Percentiles rank a stretch among this genome's conserved stretches.
These are phyloP conservation scores for Trachymyrmex septentrionalis DNA, from an alignment of 1,140 invertebrate genomes.

Conservation along the genomic window DNA sequence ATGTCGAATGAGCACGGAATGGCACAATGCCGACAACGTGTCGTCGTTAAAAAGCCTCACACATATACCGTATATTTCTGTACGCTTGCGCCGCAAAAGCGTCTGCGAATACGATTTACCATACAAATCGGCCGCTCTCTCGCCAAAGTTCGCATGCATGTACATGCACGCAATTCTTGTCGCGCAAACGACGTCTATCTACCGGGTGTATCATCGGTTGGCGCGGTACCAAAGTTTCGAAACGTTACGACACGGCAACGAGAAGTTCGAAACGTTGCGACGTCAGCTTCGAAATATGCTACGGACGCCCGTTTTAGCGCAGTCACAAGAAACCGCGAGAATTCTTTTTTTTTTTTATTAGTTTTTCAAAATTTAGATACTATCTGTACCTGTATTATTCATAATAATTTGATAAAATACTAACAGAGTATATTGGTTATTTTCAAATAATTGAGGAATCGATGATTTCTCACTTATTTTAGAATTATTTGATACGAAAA, in stretches of 20 bases:
- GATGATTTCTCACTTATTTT: not conserved
- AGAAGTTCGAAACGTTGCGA: conserved; percentile 19
- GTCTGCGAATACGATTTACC: conserved; percentile 18
- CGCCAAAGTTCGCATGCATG: conserved; percentile 14
- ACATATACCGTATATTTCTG: conserved; percentile 1
- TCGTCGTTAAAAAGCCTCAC: conserved; percentile 58
- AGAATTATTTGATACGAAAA: not conserved
- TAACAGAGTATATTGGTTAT: not conserved
- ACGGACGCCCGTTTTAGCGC: not conserved
- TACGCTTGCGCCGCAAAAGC: conserved; percentile 14
- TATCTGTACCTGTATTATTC: not conserved
- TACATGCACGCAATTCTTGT: conserved; percentile 5
- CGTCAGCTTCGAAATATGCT: conserved; percentile 5
- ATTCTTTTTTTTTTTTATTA: not conserved
- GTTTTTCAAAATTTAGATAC: not conserved
- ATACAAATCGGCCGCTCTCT: conserved; percentile 37
- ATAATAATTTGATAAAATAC: not conserved
- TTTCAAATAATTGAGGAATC: not conserved
- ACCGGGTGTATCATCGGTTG: conserved; percentile 39
- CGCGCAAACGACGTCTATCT: not conserved
- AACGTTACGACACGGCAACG: conserved; percentile 33
- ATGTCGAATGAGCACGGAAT: conserved; percentile 46
- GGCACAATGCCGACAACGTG: conserved; percentile 59
- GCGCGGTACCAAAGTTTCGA: conserved; percentile 49
- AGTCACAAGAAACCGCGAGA: not conserved